These are phyloP conservation scores for Cephalopterus ornatus DNA, from an alignment of 2,113 vertebrate genomes.

Conservation along the genomic window DNA sequence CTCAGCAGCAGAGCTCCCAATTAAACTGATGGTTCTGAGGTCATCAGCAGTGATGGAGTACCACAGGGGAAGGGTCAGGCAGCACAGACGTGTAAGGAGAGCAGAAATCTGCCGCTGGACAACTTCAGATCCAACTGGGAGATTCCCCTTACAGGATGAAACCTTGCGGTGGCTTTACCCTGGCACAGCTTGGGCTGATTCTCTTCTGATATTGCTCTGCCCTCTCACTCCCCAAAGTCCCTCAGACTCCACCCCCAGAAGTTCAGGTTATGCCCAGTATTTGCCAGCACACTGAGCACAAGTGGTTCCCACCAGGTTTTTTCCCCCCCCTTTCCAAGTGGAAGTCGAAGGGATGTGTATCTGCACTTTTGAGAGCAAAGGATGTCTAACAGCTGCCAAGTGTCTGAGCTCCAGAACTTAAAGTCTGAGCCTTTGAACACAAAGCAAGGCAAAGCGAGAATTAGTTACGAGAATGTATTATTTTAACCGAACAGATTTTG, in stretches of 20 bases:
- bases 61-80: not conserved
- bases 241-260: not conserved
- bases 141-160: not conserved
- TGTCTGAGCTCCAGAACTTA: not conserved
- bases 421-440: not conserved
- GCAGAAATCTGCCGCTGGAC: not conserved
- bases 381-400: not conserved
- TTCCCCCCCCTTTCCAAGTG: not conserved
- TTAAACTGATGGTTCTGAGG: accelerated
- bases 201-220: not conserved
- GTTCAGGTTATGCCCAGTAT: not conserved
- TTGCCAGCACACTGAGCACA: not conserved
- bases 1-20: not conserved
- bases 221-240: not conserved
- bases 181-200: not conserved
- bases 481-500: not conserved
- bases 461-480: not conserved
- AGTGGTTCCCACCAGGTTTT: not conserved
- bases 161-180: not conserved
- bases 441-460: not conserved
- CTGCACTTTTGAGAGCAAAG: not conserved
- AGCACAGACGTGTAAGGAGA: not conserved
- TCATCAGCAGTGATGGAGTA: accelerated
- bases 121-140: not conserved
- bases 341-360: not conserved